A percentile compares a stretch with the other conserved stretches of the same genome.
These are phyloP conservation scores for Ptychadena robeensis DNA, from an alignment of 2,797 vertebrate species.

Conservation along the genomic window DNA sequence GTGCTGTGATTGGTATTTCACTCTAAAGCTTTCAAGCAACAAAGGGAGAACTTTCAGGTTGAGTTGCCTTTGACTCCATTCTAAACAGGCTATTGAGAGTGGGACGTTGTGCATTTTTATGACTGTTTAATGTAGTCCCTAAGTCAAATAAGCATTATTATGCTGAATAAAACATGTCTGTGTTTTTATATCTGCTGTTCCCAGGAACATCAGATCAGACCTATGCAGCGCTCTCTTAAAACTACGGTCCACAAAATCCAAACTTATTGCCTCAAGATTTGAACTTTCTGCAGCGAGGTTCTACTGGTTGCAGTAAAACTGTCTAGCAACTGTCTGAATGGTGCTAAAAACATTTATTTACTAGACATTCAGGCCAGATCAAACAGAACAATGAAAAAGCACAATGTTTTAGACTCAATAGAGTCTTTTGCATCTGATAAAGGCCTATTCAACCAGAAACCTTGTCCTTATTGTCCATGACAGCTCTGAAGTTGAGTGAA, in stretches of 20 bases:
- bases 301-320: conserved; percentile 41
- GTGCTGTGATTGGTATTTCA: background rate
- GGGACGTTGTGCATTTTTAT: conserved; percentile 58
- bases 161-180: conserved; percentile 59
- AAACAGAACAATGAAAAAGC: conserved; percentile 60
- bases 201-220: conserved; percentile 19
- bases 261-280: conserved; percentile 3
- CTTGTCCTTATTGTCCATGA: conserved; percentile 57
- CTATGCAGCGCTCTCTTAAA: conserved; percentile 17
- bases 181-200: conserved; percentile 53
- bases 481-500: conserved; percentile 46
- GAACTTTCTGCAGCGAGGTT: conserved; percentile 10
- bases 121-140: conserved; percentile 61
- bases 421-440: conserved; percentile 61
- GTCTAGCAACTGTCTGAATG: conserved; percentile 37
- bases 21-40: conserved; percentile 22
- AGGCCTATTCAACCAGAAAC: conserved; percentile 57
- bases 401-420: conserved; percentile 56
- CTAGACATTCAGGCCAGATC: conserved; percentile 55
- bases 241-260: conserved; percentile 13
- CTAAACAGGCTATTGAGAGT: conserved; percentile 46
- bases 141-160: conserved; percentile 62
- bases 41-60: conserved; percentile 49
- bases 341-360: conserved; percentile 61
- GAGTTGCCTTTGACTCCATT: conserved; percentile 38